These are phyloP conservation scores for Cydia amplana DNA, from an alignment of 1,140 invertebrate genomes.

Conservation along the genomic window DNA sequence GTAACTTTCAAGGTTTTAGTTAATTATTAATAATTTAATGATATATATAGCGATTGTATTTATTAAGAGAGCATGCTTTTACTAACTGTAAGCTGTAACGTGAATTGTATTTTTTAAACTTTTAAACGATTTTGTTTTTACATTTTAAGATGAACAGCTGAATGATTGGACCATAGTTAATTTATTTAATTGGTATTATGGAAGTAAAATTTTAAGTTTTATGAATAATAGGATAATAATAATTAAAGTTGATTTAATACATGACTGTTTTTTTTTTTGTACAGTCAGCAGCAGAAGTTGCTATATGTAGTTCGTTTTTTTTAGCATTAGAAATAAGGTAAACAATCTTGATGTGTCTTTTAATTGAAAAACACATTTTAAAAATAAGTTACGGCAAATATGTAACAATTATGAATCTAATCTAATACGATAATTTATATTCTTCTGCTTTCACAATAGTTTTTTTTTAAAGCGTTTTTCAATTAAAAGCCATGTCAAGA, in stretches of 20 bases:
- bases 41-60: conserved; percentile 3
- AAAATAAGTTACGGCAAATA: too few relatives aligned
- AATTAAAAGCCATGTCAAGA: too few relatives aligned
- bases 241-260: conserved; percentile 11
- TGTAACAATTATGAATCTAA: too few relatives aligned
- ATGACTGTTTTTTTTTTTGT: neutral
- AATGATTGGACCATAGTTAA: neutral
- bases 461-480: too few relatives aligned
- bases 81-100: conserved; percentile 22
- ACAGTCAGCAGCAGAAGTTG: too few relatives aligned
- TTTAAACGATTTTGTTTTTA: conserved; percentile 3
- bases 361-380: too few relatives aligned
- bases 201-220: neutral
- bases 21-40: conserved; percentile 7
- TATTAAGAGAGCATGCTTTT: conserved; percentile 25
- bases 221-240: conserved; percentile 12
- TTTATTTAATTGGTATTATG: conserved; percentile 27
- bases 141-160: conserved; percentile 19
- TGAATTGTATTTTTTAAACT: neutral
- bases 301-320: too few relatives aligned
- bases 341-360: too few relatives aligned
- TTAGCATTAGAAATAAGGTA: too few relatives aligned
- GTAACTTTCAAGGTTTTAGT: neutral
- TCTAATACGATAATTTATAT: too few relatives aligned
- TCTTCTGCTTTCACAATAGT: too few relatives aligned